Percentiles rank a stretch among this genome's conserved stretches.
Evolutionary conservation across 2,113 vertebrate genomes (phyloP).

Genomic region (Atherinomorus stipes): DNA sequence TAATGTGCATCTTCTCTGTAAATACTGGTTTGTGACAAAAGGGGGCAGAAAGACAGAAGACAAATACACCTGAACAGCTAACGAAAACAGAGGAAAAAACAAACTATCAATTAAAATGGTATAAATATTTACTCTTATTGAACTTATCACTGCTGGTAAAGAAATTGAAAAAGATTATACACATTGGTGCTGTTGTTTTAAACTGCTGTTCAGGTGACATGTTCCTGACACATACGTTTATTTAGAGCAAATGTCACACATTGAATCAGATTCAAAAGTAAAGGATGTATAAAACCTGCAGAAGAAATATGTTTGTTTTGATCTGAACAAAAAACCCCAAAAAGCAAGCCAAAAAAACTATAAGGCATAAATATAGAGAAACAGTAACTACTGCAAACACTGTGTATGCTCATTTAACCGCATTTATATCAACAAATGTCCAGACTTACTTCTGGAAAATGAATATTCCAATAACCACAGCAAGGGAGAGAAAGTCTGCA

Average conservation of each 20-base stretch:
- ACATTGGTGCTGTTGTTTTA: too few species aligned
- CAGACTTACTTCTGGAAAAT: slow-evolving; percentile 97
- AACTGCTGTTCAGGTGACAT: too few species aligned
- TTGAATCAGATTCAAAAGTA: background rate
- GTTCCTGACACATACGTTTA: too few species aligned
- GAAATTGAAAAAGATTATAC: too few species aligned
- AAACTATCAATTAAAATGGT: background rate
- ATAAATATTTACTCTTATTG: too few species aligned
- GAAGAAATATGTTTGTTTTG: too few species aligned
- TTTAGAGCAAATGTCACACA: background rate
- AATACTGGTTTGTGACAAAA: background rate
- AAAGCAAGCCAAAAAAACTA: background rate
- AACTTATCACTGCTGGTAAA: too few species aligned
- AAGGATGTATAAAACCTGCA: background rate
- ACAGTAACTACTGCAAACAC: slow-evolving; percentile 67
- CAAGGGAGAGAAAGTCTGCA: slow-evolving; percentile 92
- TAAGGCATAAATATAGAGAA: slow-evolving; percentile 28
- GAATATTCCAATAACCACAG: slow-evolving; percentile 92
- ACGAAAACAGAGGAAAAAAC: background rate
- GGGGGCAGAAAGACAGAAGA: background rate
- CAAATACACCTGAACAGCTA: background rate
- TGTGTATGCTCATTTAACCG: background rate
- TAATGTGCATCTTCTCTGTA: slow-evolving; percentile 6
- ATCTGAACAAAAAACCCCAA: too few species aligned
- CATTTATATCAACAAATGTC: background rate